Evolutionary conservation across 2,888 invertebrate species (phyloP), one percentile per base, ranked within the genome.

Genomic region (Tromatobia lineatoria): DNA sequence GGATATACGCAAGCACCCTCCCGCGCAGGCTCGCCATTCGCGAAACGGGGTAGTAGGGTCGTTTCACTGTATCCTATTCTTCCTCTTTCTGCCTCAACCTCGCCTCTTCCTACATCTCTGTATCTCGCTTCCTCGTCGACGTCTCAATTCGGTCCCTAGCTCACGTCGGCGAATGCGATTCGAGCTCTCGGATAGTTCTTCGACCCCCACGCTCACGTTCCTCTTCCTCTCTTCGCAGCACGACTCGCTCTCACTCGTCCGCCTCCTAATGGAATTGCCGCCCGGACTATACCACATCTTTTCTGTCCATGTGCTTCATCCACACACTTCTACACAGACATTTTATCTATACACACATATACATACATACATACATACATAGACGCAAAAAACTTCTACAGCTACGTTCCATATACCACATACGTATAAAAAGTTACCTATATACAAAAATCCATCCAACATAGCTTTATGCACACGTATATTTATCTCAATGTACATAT

Each of bases 251-350:
- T 71, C 64, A 52, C 57, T 76, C 87, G 88, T 88, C 89, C 90
- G 88, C 87, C 90, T 90, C 87, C 89, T 92, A 92, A 92, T 92
- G 90, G 92, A 91, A 92, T 93, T 92, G 91, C 88, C 84, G 70
- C 80, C 85, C 85, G n/a, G 59, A 82, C 82, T 75, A 70, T 76
- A 85, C 74, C 82, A 34, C 71, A 79, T 61, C 71, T 79, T 71
- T 54, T 20, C 47, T 34, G 34, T 70, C 18, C 25, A 59, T 67
- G 57, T 67, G 66, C 29, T 38, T 1, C 82, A 80, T 85, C 59
- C 38, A 38, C 18, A 25, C 50, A 34, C 42, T 15, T 47, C 11
- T 47, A 3, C n/a, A n/a, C n/a, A n/a, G n/a, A n/a, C n/a, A n/a
- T n/a, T n/a, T n/a, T n/a, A n/a, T 42, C 25, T 11, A 4, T 61